These are phyloP conservation scores for Microplitis demolitor DNA, from an alignment of 1,140 invertebrate genomes.

Conservation along the genomic window DNA sequence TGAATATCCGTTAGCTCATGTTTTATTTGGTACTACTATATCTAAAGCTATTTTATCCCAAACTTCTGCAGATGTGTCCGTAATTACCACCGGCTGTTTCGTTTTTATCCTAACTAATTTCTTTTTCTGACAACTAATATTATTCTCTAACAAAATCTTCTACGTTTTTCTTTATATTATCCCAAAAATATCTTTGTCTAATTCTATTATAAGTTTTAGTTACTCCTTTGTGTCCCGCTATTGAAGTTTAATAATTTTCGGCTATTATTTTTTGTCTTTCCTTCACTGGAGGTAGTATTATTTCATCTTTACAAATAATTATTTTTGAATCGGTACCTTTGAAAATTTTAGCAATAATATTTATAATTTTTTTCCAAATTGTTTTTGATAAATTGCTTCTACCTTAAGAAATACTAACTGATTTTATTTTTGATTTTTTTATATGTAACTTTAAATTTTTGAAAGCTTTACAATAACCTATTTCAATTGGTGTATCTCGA, in stretches of 20 bases:
- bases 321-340: slow-evolving; percentile 12
- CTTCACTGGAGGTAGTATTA: neutral
- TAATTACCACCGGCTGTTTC: slow-evolving; percentile 22
- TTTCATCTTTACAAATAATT: slow-evolving; percentile 14
- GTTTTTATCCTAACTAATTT: slow-evolving; percentile 23
- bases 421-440: too few species aligned
- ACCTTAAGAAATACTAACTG: too few species aligned
- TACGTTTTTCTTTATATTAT: slow-evolving; percentile 23
- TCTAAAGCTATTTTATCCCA: slow-evolving; percentile 33
- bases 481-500: too few species aligned
- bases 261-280: neutral
- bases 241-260: slow-evolving; percentile 18
- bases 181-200: too few species aligned
- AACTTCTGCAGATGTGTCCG: slow-evolving; percentile 20
- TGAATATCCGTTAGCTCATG: slow-evolving; percentile 21
- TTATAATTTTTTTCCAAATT: too few species aligned
- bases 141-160: slow-evolving; percentile 26
- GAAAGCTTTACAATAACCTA: too few species aligned
- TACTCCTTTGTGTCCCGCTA: slow-evolving; percentile 32
- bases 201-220: slow-evolving; percentile 28
- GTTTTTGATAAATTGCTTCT: too few species aligned
- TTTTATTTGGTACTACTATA: slow-evolving; percentile 20
- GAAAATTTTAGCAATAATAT: too few species aligned
- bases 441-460: too few species aligned
- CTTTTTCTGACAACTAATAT: slow-evolving; percentile 25